A percentile compares a stretch with the other conserved stretches of the same genome.
These are phyloP conservation scores for Lagenorhynchus albirostris DNA, from an alignment of 2,113 vertebrate genomes.

Conservation along the genomic window DNA sequence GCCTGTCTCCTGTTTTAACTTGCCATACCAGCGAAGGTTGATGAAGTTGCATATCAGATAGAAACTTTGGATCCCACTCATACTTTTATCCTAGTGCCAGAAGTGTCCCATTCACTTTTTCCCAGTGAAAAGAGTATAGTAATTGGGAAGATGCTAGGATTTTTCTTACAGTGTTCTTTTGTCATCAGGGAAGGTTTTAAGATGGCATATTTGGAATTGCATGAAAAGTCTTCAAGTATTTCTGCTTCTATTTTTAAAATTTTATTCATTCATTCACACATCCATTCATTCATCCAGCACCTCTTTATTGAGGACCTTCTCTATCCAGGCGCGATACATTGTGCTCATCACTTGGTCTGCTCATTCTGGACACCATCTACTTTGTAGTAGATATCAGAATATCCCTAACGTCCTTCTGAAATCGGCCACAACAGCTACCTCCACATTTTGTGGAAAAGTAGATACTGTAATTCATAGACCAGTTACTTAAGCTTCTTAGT, in stretches of 20 bases:
- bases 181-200: not conserved
- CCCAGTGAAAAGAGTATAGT: not conserved
- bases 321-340: not conserved
- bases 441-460: not conserved
- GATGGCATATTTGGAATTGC: not conserved
- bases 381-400: not conserved
- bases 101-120: not conserved
- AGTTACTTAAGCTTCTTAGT: not conserved
- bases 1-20: not conserved
- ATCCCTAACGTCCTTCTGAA: not conserved
- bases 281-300: not conserved
- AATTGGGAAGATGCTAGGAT: not conserved
- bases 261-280: not conserved
- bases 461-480: not conserved
- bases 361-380: not conserved
- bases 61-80: not conserved
- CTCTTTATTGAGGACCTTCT: not conserved
- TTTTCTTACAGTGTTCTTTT: not conserved
- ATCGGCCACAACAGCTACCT: not conserved
- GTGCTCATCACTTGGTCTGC: not conserved
- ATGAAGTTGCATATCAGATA: not conserved
- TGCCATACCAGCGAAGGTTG: fast-evolving
- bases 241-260: not conserved
- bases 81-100: not conserved
- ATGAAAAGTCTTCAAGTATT: not conserved